phyloP scores from a whole-genome alignment of 2,113 vertebrate genomes.

The Paraplagusia blochii region DNA sequence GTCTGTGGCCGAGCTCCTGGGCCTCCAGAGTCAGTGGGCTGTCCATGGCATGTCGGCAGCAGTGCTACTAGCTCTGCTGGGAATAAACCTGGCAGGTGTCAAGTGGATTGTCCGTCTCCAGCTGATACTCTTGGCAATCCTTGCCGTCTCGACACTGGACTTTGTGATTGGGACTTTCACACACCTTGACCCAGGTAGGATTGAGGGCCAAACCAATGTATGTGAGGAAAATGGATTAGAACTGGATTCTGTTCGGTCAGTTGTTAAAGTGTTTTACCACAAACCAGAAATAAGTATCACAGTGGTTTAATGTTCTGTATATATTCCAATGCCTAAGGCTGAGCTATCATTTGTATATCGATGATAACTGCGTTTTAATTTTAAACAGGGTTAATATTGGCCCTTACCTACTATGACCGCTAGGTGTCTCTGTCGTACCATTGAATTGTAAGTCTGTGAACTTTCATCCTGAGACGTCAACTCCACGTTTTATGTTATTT shows the following conservation, averaged over 20 bases:
- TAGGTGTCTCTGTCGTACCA: conserved; percentile 59
- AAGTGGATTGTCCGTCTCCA: conserved; percentile 97
- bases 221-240: too few species aligned
- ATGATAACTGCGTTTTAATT: neutral
- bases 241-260: too few species aligned
- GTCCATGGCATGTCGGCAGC: conserved; percentile 84
- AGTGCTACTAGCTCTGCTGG: conserved; percentile 87
- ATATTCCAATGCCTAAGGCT: too few species aligned
- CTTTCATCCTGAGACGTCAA: neutral
- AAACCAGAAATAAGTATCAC: too few species aligned
- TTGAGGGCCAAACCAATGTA: neutral
- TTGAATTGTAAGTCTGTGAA: neutral
- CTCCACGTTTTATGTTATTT: neutral
- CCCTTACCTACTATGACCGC: conserved; percentile 35
- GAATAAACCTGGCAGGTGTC: conserved; percentile 93
- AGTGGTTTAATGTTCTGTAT: too few species aligned
- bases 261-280: too few species aligned
- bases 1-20: conserved; percentile 85
- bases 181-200: conserved; percentile 88
- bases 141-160: conserved; percentile 91
- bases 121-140: conserved; percentile 86
- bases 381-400: neutral
- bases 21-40: conserved; percentile 84
- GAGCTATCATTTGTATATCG: neutral
- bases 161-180: conserved; percentile 93